Conservation (phyloP, 1,140 invertebrate genomes). For the Dendroctonus ponderosae region DNA sequence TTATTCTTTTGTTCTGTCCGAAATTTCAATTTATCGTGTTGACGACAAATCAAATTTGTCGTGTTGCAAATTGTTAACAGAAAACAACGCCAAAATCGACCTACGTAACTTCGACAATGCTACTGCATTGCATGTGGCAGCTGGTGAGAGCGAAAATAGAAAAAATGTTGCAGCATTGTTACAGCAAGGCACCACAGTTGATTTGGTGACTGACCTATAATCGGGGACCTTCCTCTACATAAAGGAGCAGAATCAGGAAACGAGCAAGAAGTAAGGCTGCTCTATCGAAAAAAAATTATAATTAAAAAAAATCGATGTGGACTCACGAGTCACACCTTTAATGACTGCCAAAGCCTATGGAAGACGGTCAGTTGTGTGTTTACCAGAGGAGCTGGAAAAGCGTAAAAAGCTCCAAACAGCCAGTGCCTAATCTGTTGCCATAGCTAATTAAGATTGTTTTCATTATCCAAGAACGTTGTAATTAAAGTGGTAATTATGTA, state of each 20-base stretch:
- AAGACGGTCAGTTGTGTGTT: slow-evolving; percentile 14
- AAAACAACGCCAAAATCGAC: no score
- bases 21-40: no score
- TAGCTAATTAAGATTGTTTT: no score
- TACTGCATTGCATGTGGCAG: slow-evolving; percentile 38
- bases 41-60: no score
- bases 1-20: no score
- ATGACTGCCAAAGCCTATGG: slow-evolving; percentile 29
- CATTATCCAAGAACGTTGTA: no score
- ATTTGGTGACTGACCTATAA: slow-evolving; percentile 26
- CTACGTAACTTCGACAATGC: no score
- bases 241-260: slow-evolving; percentile 34
- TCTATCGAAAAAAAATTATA: slow-evolving; percentile 22
- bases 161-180: slow-evolving; percentile 28
- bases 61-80: no score
- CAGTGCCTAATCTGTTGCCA: no score
- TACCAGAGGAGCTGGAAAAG: slow-evolving; percentile 14
- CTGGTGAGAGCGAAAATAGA: slow-evolving; percentile 15
- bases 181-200: slow-evolving; percentile 14
- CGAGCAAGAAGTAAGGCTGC: slow-evolving; percentile 15
- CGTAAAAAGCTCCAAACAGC: background rate
- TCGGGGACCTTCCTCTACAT: slow-evolving; percentile 38
- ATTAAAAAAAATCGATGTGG: slow-evolving; percentile 27
- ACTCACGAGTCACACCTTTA: slow-evolving; percentile 27
- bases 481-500: no score